Conservation (phyloP, 2,113 vertebrate species). For the Axis porcinus region DNA sequence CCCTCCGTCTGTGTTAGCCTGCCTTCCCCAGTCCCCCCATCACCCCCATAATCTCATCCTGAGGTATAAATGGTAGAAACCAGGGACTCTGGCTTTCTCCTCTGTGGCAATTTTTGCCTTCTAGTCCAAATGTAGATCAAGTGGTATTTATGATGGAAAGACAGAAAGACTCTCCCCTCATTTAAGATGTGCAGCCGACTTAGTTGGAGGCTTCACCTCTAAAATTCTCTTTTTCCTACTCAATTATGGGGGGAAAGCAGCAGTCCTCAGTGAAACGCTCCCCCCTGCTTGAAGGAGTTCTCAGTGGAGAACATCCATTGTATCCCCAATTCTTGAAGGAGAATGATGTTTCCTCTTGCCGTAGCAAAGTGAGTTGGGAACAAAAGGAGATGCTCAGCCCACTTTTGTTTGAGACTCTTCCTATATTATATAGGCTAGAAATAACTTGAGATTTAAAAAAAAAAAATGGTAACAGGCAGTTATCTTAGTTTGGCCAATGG, state of each 20-base stretch:
- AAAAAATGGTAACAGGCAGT: not conserved
- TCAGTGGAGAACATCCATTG: not conserved
- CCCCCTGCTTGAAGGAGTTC: not conserved
- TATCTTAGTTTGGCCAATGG: slow-evolving; percentile 5
- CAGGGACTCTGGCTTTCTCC: slow-evolving; percentile 47
- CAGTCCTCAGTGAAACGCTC: not conserved
- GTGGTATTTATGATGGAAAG: not conserved
- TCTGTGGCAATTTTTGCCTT: slow-evolving; percentile 55
- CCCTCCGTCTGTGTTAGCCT: not conserved
- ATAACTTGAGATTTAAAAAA: not conserved
- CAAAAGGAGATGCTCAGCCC: not conserved
- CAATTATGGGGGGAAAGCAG: not conserved
- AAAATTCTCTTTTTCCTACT: slow-evolving; percentile 55
- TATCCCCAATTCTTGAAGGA: not conserved
- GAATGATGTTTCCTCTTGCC: not conserved
- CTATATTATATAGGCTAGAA: not conserved
- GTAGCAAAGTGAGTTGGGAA: not conserved
- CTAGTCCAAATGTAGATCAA: slow-evolving; percentile 52
- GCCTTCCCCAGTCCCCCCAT: not conserved
- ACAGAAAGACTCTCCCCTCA: not conserved
- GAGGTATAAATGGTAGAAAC: slow-evolving; percentile 34
- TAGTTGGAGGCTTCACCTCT: slow-evolving; percentile 37
- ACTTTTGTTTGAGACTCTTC: not conserved
- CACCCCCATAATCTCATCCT: not conserved
- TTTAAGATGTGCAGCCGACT: slow-evolving; percentile 27